A percentile compares a stretch with the other conserved stretches of the same genome.
phyloP scores from a whole-genome alignment of 2,113 vertebrate species.

The Indicator maculatus region DNA sequence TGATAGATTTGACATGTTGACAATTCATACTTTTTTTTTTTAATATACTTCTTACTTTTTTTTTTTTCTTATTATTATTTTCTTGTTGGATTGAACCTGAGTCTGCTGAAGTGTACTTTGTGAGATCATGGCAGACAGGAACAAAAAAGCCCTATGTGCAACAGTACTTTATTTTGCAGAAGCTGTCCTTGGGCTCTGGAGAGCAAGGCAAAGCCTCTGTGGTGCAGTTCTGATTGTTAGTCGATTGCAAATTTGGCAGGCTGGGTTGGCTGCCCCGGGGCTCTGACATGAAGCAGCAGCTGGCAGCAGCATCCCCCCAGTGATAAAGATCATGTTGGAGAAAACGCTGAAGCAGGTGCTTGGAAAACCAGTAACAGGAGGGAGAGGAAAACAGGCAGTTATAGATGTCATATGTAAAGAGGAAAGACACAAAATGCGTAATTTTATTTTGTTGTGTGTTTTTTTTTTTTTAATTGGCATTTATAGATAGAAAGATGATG shows the following conservation, averaged over 20 bases:
- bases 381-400: neutral
- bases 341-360: conserved; percentile 8
- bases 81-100: neutral
- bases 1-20: neutral
- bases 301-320: neutral
- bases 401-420: neutral
- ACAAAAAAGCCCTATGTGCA: neutral
- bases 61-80: neutral
- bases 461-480: neutral
- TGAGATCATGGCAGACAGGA: neutral
- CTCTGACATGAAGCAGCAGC: neutral
- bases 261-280: neutral
- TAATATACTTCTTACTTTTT: neutral
- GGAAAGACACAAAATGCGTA: neutral
- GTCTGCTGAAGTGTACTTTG: neutral
- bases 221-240: neutral
- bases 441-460: neutral
- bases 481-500: neutral
- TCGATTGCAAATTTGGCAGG: neutral
- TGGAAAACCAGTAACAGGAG: neutral
- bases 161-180: neutral
- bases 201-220: neutral
- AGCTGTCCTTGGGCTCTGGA: neutral
- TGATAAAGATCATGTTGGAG: neutral
- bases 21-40: neutral